phyloP scores from a whole-genome alignment of 1,140 invertebrate genomes.

The Telenomus remus region DNA sequence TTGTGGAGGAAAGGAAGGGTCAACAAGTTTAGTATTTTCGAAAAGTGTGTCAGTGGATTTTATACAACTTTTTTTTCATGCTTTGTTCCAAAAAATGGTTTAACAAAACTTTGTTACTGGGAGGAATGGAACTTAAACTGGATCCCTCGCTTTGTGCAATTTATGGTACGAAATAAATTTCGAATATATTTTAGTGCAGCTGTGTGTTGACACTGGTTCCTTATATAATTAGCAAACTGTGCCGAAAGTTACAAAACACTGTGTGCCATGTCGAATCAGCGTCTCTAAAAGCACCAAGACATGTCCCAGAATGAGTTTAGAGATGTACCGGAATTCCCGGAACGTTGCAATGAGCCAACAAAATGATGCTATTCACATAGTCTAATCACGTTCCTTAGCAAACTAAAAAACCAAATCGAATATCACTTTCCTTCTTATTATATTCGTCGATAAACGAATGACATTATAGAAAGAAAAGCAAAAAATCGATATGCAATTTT shows the following conservation, averaged over 20 bases:
- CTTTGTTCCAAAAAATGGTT: neutral
- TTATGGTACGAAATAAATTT: conserved; percentile 7
- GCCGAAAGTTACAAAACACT: neutral
- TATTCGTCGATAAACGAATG: too few species aligned
- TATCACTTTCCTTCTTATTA: too few species aligned
- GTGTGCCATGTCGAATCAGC: neutral
- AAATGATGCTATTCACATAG: too few species aligned
- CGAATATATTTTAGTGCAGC: conserved; percentile 6
- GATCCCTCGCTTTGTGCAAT: conserved; percentile 16
- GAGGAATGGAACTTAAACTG: conserved; percentile 3
- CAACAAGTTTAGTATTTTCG: neutral
- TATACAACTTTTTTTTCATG: too few species aligned
- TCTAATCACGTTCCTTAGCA: too few species aligned
- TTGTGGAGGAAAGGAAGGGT: neutral
- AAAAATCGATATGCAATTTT: too few species aligned
- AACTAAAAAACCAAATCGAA: too few species aligned
- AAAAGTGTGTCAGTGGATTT: conserved; percentile 25
- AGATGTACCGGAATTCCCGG: too few species aligned
- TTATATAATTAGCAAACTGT: conserved; percentile 3
- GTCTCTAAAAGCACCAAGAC: neutral
- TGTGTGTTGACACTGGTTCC: neutral
- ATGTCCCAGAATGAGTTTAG: too few species aligned
- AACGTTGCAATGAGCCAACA: too few species aligned
- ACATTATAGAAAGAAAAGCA: too few species aligned
- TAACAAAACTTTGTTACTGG: too few species aligned